Evolutionary conservation across 2,888 invertebrate genomes (phyloP).

Genomic region (Epirrhoe alternata): DNA sequence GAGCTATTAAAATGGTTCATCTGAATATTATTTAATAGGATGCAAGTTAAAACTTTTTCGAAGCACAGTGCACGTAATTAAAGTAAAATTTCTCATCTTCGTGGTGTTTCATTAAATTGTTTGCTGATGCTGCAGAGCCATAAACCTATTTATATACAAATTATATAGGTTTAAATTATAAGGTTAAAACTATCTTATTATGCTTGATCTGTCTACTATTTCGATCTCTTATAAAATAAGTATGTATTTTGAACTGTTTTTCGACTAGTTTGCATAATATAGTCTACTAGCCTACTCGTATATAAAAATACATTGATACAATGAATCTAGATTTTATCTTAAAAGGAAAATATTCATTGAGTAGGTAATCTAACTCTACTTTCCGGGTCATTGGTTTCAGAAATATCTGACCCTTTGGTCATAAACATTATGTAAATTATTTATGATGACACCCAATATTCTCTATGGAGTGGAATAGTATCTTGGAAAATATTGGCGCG

Average conservation of each 20-base stretch:
- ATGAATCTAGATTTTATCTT: neutral
- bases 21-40: neutral
- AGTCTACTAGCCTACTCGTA: too few species aligned
- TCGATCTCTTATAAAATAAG: too few species aligned
- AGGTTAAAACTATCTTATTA: too few species aligned
- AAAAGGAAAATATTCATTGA: neutral
- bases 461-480: constrained; percentile 53
- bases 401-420: constrained; percentile 24
- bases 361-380: constrained; percentile 1
- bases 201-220: too few species aligned
- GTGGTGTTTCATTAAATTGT: neutral
- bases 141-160: too few species aligned
- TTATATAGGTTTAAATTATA: too few species aligned
- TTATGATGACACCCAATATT: constrained; percentile 58
- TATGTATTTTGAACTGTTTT: too few species aligned
- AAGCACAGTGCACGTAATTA: neutral
- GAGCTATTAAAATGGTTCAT: neutral
- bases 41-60: neutral
- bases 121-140: constrained; percentile 22
- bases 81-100: neutral
- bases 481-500: constrained; percentile 64
- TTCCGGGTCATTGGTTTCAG: constrained; percentile 21
- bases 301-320: too few species aligned
- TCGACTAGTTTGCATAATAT: too few species aligned
- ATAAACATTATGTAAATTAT: constrained; percentile 58